Evolutionary conservation across 2,113 vertebrate genomes (phyloP).

Genomic region (Neogale vison): DNA sequence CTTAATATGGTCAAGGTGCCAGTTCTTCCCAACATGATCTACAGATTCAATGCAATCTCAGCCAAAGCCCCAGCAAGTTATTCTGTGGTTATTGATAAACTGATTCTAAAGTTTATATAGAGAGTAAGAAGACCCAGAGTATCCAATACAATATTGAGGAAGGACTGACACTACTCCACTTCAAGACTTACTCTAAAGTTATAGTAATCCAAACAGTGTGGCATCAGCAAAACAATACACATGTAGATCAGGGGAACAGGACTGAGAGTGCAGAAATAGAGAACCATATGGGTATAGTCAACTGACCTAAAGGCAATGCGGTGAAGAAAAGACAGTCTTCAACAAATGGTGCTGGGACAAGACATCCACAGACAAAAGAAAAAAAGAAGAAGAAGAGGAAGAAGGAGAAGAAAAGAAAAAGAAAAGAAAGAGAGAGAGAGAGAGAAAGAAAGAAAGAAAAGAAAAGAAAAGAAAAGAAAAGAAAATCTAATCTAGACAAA

Average conservation of each 20-base stretch:
- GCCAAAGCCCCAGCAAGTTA: not conserved
- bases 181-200: not conserved
- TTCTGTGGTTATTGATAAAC: not conserved
- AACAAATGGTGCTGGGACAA: not conserved
- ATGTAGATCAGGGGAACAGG: not conserved
- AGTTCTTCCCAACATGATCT: not conserved
- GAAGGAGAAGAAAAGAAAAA: no score
- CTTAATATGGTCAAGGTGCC: not conserved
- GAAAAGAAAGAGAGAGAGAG: no score
- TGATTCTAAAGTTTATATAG: not conserved
- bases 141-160: not conserved
- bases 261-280: not conserved
- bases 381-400: not conserved
- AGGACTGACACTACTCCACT: not conserved
- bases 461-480: not conserved
- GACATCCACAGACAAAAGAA: not conserved
- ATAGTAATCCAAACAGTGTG: not conserved
- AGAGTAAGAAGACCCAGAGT: not conserved
- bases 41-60: not conserved
- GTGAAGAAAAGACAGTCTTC: not conserved
- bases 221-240: not conserved
- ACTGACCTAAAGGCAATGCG: not conserved
- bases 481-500: not conserved
- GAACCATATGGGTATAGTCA: not conserved
- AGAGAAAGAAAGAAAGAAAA: no score